A percentile compares a stretch with the other conserved stretches of the same genome.
Conservation (phyloP, 2,797 vertebrate genomes). For the Thripadectes ignobilis region DNA sequence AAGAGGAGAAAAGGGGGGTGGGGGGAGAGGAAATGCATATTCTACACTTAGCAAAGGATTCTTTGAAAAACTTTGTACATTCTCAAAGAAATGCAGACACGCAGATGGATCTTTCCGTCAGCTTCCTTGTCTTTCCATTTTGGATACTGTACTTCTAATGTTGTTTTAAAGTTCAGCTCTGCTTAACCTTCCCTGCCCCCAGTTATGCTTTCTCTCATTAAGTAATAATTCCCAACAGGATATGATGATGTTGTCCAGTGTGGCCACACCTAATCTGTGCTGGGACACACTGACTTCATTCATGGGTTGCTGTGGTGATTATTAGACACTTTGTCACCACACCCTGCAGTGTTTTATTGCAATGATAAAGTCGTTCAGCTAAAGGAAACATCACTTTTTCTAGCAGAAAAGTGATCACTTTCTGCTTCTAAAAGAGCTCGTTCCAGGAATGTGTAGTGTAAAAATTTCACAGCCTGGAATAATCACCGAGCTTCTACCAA, state of each 20-base stretch:
- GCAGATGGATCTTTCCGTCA: not conserved
- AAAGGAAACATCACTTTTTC: constrained; percentile 27
- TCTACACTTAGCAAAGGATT: not conserved
- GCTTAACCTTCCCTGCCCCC: not conserved
- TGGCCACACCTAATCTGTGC: constrained; percentile 40
- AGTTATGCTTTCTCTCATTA: not conserved
- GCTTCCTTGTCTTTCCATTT: not conserved
- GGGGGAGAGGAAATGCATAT: not conserved
- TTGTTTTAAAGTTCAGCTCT: not conserved
- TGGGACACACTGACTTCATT: constrained; percentile 59
- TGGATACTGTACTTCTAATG: not conserved
- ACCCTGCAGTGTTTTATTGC: constrained; percentile 45
- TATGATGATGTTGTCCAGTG: not conserved
- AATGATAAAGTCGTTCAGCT: not conserved
- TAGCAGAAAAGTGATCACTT: not conserved
- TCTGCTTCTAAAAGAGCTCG: not conserved
- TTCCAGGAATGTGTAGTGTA: not conserved
- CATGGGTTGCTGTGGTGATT: constrained; percentile 30
- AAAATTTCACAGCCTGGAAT: not conserved
- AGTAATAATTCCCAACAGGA: constrained; percentile 43
- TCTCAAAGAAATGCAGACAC: not conserved
- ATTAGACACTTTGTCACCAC: constrained; percentile 29
- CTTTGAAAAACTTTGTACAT: not conserved
- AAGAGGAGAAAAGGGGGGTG: not conserved
- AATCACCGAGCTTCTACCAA: not conserved